phyloP scores from a whole-genome alignment of 2,113 vertebrate genomes.

The Crotalus horridus region DNA sequence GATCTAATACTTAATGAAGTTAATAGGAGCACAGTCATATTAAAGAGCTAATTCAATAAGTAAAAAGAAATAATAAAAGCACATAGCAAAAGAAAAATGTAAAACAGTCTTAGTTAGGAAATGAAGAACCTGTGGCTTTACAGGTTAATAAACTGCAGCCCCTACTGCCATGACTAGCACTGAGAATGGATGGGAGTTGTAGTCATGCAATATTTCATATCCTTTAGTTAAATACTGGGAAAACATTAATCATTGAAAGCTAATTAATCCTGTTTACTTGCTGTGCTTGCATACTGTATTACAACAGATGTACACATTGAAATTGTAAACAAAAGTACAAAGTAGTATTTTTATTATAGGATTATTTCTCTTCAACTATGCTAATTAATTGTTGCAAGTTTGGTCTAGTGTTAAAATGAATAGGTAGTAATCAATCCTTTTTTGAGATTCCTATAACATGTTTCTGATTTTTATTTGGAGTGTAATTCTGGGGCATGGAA shows the following conservation, averaged over 20 bases:
- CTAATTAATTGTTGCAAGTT: not conserved
- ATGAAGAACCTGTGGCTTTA: not conserved
- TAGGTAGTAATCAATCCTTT: not conserved
- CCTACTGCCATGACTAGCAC: not conserved
- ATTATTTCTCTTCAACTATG: not conserved
- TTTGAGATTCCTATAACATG: not conserved
- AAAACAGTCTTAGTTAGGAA: not conserved
- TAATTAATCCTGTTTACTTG: not conserved
- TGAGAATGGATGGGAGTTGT: not conserved
- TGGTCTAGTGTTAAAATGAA: not conserved
- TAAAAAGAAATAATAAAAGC: not conserved
- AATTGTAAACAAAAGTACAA: not conserved
- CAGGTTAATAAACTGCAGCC: not conserved
- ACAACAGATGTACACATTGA: not conserved
- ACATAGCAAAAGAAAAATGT: not conserved
- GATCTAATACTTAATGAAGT: slow-evolving; percentile 24
- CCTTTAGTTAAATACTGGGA: not conserved
- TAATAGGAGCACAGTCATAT: slow-evolving; percentile 17
- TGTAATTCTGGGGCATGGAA: not conserved
- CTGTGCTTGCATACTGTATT: not conserved
- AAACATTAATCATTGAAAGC: not conserved
- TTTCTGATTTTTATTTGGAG: not conserved
- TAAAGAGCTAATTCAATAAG: slow-evolving; percentile 30
- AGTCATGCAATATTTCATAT: not conserved
- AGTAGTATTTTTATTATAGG: not conserved